Base-by-base conservation (phyloP, 1,140 invertebrate genomes). In the Arctopsyche grandis region DNA sequence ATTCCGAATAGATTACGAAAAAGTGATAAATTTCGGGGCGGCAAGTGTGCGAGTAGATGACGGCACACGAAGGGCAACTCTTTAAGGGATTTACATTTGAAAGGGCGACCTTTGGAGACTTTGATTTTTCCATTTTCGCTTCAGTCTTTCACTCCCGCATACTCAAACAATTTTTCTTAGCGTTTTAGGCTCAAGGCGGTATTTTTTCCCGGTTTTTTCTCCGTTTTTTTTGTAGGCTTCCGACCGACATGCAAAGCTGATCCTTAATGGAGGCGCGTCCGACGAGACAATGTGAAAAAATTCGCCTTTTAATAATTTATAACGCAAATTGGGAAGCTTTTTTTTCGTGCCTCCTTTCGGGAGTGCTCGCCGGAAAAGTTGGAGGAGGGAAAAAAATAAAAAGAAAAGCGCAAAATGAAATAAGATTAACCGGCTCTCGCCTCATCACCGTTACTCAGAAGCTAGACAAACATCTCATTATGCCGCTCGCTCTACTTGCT, bases 271-370 rank as follows among this genome's bases (percentile, higher is more conserved):
- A 24, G 24, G 14, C 22, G 21, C 26, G 24, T 70, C 19, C 38
- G 10, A 16, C 9, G 12, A 16, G 26, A 70, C 69, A 26, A 70
- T 75, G 58, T 80, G 52, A 74, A 77, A 75, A 77, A 77, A 77
- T 77, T 66, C 43, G 48, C 58, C 29, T 69, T 81, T 73, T 78
- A 48, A 81, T 81, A 81, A 78, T 81, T 58, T 81, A 78, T 78
- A 21, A 48, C 63, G 46, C 43, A 78, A 81, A 78, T 80, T 77
- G 46, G 66, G 43, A 46, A 24, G 19, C 22, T 75, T 63, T 77
- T 22, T 14, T 21, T 22, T 12, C 26, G 1, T 73, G 19, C 44
- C 44, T 44, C 19, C 21, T 60, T 19, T 60, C 16, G 63, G 24
- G 24, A 22, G 24, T 21, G 24, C 63, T 66, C 16, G 4, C 5